Conservation (phyloP, 2,113 vertebrate species). For the Caretta caretta region DNA sequence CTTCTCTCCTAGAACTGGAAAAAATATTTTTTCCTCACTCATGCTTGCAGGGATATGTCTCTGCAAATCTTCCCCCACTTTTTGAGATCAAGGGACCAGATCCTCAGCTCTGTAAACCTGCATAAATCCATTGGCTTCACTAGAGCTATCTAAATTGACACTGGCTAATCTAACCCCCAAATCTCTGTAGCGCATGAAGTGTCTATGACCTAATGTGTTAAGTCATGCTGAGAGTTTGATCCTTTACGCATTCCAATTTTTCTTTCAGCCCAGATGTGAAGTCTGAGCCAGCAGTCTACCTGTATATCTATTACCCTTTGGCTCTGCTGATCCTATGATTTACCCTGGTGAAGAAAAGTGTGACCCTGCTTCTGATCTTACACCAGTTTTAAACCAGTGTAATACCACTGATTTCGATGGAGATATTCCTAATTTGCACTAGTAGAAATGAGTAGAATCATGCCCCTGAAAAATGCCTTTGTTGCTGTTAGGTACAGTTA, state of each 20-base stretch:
- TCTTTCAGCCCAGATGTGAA: neutral
- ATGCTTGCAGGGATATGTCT: neutral
- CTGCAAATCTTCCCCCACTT: conserved; percentile 8
- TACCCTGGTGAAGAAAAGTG: neutral
- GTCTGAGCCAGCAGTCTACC: neutral
- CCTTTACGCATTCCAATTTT: neutral
- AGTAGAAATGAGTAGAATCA: neutral
- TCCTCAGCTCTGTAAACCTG: neutral
- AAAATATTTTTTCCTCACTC: neutral
- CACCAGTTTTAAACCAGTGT: neutral
- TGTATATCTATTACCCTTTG: neutral
- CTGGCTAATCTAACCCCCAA: neutral
- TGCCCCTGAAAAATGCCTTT: neutral
- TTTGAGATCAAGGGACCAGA: neutral
- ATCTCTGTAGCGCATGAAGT: neutral
- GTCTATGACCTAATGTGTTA: neutral
- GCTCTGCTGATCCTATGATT: neutral
- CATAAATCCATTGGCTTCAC: neutral
- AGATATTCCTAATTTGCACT: neutral
- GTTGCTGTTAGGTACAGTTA: neutral
- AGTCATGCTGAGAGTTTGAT: neutral
- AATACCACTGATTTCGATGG: neutral
- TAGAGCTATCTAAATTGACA: neutral
- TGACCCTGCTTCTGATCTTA: neutral
- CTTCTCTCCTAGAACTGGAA: neutral